Percentiles rank a stretch among this genome's conserved stretches.
These are phyloP conservation scores for Tricholauxania praeusta DNA, from an alignment of 2,888 invertebrate species.

Conservation along the genomic window DNA sequence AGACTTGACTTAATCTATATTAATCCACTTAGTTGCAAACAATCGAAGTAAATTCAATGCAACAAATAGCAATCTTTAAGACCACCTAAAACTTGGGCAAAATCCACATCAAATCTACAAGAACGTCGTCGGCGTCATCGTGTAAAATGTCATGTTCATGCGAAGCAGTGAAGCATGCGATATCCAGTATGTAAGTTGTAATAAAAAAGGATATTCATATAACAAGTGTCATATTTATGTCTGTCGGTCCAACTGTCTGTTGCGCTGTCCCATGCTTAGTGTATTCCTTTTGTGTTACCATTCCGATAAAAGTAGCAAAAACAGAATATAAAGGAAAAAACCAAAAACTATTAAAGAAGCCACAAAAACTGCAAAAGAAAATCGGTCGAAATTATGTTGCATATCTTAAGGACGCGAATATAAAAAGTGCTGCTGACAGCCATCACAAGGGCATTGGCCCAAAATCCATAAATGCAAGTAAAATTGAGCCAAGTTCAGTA, in stretches of 20 bases:
- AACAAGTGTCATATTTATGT: conserved; percentile 58
- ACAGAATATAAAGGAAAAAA: neutral
- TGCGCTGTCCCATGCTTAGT: neutral
- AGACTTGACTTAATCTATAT: conserved; percentile 14
- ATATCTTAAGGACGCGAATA: neutral
- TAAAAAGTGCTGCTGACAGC: conserved; percentile 2
- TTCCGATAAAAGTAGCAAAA: conserved; percentile 10
- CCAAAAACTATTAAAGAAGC: conserved; percentile 14
- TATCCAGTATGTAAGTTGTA: conserved; percentile 14
- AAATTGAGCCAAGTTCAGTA: conserved; percentile 52
- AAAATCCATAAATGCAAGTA: conserved; percentile 54
- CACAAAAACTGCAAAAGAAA: conserved; percentile 44
- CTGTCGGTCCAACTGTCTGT: conserved; percentile 38
- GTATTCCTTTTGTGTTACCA: conserved; percentile 16
- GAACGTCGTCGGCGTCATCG: neutral
- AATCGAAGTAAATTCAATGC: neutral
- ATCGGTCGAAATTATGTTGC: conserved; percentile 56
- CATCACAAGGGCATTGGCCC: conserved; percentile 56
- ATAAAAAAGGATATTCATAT: conserved; percentile 50
- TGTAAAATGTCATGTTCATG: too few species aligned
- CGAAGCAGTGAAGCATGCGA: neutral
- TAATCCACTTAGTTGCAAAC: conserved; percentile 16
- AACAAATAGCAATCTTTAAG: neutral
- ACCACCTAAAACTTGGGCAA: neutral
- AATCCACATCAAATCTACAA: neutral